These are phyloP conservation scores for Ochropleura leucogaster DNA, from an alignment of 2,888 invertebrate species.

Conservation along the genomic window DNA sequence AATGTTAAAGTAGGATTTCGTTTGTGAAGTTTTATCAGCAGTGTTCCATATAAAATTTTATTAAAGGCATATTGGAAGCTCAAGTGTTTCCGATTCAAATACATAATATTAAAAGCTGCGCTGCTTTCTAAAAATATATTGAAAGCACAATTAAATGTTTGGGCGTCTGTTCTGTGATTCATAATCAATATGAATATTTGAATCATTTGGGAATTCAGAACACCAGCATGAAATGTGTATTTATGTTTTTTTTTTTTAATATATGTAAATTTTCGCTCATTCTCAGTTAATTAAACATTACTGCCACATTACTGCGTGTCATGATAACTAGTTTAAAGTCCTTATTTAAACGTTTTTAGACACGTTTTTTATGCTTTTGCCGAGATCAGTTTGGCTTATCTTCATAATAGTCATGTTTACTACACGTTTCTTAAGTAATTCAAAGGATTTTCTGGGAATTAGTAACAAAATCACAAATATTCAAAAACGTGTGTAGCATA, in stretches of 20 bases:
- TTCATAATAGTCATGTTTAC: no score
- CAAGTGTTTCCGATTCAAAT: slow-evolving; percentile 63
- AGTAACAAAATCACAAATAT: no score
- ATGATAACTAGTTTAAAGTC: no score
- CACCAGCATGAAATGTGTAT: neutral
- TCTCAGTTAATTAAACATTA: neutral
- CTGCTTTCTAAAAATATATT: slow-evolving; percentile 61
- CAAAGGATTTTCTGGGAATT: no score
- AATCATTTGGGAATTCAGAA: slow-evolving; percentile 10
- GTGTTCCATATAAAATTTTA: slow-evolving; percentile 38
- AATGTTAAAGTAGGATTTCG: slow-evolving; percentile 16
- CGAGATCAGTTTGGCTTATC: no score
- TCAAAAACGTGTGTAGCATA: no score
- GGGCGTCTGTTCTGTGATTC: slow-evolving; percentile 59
- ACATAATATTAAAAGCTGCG: slow-evolving; percentile 57
- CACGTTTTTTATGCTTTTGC: no score
- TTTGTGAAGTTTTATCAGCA: slow-evolving; percentile 4
- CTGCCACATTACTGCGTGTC: no score
- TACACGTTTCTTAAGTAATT: no score
- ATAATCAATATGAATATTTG: slow-evolving; percentile 34
- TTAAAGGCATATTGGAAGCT: slow-evolving; percentile 47
- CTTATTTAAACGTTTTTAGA: no score
- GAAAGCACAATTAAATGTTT: slow-evolving; percentile 58
- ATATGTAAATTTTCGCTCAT: neutral
- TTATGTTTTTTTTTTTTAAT: neutral